phyloP scores from a whole-genome alignment of 2,888 invertebrate genomes.

The Apodemia duryi region DNA sequence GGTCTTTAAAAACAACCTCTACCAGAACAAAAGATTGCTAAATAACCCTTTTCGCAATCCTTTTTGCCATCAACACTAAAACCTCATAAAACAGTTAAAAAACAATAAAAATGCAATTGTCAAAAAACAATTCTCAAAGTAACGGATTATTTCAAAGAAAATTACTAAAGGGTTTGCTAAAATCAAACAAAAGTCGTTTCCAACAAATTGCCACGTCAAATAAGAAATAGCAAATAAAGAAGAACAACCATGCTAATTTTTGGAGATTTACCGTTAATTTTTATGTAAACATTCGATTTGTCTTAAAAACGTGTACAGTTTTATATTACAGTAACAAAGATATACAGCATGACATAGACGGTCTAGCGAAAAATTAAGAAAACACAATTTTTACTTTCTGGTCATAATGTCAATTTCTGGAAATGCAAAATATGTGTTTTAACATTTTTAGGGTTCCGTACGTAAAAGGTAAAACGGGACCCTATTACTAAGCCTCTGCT shows the following conservation, averaged over 20 bases:
- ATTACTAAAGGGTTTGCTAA: slow-evolving; percentile 56
- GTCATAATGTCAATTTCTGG: too few species aligned
- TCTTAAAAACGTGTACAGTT: too few species aligned
- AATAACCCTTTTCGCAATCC: slow-evolving; percentile 55
- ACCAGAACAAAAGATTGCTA: slow-evolving; percentile 21
- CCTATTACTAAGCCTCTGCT: too few species aligned
- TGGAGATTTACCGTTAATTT: not conserved
- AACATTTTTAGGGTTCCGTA: too few species aligned
- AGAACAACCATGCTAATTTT: not conserved
- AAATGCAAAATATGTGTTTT: too few species aligned
- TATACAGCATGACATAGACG: too few species aligned
- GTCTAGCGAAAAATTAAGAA: too few species aligned
- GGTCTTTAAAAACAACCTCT: slow-evolving; percentile 13
- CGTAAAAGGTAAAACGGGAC: too few species aligned
- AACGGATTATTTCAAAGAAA: slow-evolving; percentile 41
- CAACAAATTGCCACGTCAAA: slow-evolving; percentile 51
- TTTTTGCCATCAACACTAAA: slow-evolving; percentile 43
- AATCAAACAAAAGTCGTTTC: slow-evolving; percentile 37
- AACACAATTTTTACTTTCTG: too few species aligned
- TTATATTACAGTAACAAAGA: too few species aligned
- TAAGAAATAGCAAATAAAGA: slow-evolving; percentile 35
- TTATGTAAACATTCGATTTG: too few species aligned
- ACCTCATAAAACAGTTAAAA: slow-evolving; percentile 38
- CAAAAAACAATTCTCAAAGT: slow-evolving; percentile 34
- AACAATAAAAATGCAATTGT: slow-evolving; percentile 31